Evolutionary conservation across 2,888 invertebrate species (phyloP).

Genomic region (Diarsia mendica): DNA sequence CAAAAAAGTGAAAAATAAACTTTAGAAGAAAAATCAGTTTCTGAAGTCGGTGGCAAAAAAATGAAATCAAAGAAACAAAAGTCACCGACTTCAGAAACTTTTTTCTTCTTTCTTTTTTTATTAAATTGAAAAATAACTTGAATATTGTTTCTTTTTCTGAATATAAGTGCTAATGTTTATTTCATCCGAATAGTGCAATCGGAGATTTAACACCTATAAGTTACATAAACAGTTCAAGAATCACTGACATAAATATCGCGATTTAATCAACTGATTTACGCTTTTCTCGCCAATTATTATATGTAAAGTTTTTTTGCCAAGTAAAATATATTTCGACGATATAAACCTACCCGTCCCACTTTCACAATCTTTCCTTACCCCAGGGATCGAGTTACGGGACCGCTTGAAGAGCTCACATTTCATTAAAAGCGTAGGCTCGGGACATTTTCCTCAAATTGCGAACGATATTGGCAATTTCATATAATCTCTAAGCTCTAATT

Average conservation of each 20-base stretch:
- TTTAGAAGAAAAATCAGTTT: too few species aligned
- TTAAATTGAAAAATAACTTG: not conserved
- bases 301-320: conserved; percentile 32
- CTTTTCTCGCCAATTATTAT: conserved; percentile 35
- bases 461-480: conserved; percentile 40
- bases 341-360: conserved; percentile 45
- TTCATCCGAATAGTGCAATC: conserved; percentile 13
- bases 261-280: conserved; percentile 42
- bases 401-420: conserved; percentile 44
- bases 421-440: conserved; percentile 40
- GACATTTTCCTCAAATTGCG: conserved; percentile 28
- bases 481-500: conserved; percentile 38
- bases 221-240: conserved; percentile 2
- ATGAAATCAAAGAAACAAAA: too few species aligned
- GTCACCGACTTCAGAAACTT: too few species aligned
- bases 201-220: not conserved
- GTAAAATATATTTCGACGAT: conserved; percentile 42
- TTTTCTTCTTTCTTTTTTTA: too few species aligned
- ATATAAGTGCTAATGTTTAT: not conserved
- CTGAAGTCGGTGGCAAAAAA: too few species aligned
- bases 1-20: too few species aligned
- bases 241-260: conserved; percentile 12
- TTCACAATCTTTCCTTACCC: conserved; percentile 43
- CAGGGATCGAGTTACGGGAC: conserved; percentile 44
- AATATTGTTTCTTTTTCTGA: not conserved